Evolutionary conservation across 2,113 vertebrate species (phyloP).

Genomic region (Cavia aperea): DNA sequence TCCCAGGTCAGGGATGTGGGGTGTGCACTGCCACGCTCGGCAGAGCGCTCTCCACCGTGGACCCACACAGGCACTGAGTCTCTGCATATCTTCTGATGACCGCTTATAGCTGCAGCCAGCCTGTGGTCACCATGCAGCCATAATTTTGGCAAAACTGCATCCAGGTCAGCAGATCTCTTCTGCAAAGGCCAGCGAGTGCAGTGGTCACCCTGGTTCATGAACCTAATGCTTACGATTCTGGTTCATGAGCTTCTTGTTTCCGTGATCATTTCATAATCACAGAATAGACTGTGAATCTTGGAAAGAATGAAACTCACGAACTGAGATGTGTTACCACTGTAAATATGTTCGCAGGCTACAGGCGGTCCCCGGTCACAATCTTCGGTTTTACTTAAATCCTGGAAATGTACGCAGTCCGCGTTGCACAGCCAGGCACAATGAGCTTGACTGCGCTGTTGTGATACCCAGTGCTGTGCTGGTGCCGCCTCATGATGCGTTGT

Average conservation of each 20-base stretch:
- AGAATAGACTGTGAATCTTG: background rate
- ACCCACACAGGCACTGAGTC: too few species aligned
- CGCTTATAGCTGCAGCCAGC: background rate
- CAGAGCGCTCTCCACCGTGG: too few species aligned
- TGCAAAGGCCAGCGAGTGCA: background rate
- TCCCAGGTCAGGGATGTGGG: background rate
- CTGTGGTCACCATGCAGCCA: background rate
- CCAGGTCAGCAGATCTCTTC: background rate
- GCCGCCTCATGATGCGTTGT: accelerated
- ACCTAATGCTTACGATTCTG: background rate
- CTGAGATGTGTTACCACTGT: background rate
- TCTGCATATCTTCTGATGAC: background rate
- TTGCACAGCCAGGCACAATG: accelerated
- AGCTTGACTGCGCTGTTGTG: accelerated
- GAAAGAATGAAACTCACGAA: background rate
- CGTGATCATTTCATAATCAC: background rate
- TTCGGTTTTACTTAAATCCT: background rate
- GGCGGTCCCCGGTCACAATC: background rate
- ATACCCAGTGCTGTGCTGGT: accelerated
- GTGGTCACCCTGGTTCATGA: background rate
- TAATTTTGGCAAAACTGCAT: background rate
- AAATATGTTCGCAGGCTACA: background rate
- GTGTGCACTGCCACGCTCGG: too few species aligned
- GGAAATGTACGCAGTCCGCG: background rate
- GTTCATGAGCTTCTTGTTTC: background rate